phyloP scores from a whole-genome alignment of 2,888 invertebrate species.

The Rhamnusium bicolor region DNA sequence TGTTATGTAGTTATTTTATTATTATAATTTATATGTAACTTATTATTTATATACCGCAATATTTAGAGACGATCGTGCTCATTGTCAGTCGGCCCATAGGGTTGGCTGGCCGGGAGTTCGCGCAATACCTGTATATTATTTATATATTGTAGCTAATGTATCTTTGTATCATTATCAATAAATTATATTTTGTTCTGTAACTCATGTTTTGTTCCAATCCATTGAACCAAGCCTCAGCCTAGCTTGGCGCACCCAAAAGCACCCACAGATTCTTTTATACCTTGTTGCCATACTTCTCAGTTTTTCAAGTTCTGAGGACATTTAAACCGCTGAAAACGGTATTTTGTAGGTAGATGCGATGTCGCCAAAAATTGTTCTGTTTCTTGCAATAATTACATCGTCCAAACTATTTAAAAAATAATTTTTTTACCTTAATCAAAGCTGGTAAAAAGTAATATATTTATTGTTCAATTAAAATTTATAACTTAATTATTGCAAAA shows the following conservation, averaged over 20 bases:
- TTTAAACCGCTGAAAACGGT: too few relatives aligned
- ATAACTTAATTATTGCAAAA: too few relatives aligned
- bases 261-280: background rate
- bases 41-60: conserved; percentile 71
- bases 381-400: too few relatives aligned
- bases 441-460: too few relatives aligned
- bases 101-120: conserved; percentile 55
- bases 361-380: too few relatives aligned
- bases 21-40: conserved; percentile 73
- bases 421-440: too few relatives aligned
- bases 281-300: background rate
- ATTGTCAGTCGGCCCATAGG: conserved; percentile 54
- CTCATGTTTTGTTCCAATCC: conserved; percentile 30
- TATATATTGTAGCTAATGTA: conserved; percentile 69
- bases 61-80: conserved; percentile 69
- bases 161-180: conserved; percentile 71
- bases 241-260: conserved; percentile 22
- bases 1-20: conserved; percentile 72
- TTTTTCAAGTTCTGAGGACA: background rate
- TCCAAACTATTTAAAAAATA: too few relatives aligned
- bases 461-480: too few relatives aligned
- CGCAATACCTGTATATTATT: conserved; percentile 70
- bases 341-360: too few relatives aligned
- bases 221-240: conserved; percentile 18
- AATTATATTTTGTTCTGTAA: conserved; percentile 72